phyloP scores from a whole-genome alignment of 2,113 vertebrate species.

The Acrocephalus arundinaceus region DNA sequence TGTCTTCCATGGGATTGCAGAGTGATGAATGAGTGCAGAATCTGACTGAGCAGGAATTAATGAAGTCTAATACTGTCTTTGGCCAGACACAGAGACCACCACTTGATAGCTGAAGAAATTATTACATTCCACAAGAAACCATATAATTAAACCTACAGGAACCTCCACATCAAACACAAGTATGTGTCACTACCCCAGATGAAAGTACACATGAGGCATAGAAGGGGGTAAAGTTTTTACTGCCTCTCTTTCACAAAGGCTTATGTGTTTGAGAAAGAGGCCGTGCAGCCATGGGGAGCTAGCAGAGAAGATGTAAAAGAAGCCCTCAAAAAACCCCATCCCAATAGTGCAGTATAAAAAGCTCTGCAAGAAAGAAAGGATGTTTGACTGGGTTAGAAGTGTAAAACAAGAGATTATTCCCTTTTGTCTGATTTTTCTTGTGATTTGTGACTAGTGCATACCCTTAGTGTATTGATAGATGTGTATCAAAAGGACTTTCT shows the following conservation, averaged over 20 bases:
- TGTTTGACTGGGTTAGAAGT: not conserved
- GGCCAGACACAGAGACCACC: slow-evolving; percentile 27
- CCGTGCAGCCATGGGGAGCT: not conserved
- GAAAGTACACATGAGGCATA: slow-evolving; percentile 15
- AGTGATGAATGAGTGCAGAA: slow-evolving; percentile 39
- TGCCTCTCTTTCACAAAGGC: slow-evolving; percentile 43
- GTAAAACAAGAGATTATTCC: not conserved
- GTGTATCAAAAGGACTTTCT: not conserved
- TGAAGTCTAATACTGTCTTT: slow-evolving; percentile 33
- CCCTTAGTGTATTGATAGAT: not conserved
- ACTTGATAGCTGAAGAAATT: slow-evolving; percentile 31
- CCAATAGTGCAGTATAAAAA: not conserved
- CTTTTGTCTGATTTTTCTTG: slow-evolving; percentile 1
- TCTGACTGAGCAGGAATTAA: slow-evolving; percentile 18
- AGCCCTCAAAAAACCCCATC: not conserved
- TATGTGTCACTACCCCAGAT: slow-evolving; percentile 46
- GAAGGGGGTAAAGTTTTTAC: slow-evolving; percentile 29
- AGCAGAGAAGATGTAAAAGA: slow-evolving; percentile 21
- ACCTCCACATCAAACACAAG: slow-evolving; percentile 45
- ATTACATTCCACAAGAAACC: slow-evolving; percentile 53
- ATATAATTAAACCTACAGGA: slow-evolving; percentile 59
- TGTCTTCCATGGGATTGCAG: not conserved
- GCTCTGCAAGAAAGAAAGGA: not conserved
- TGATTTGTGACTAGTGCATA: not conserved
- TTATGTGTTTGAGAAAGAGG: slow-evolving; percentile 32